Conservation (phyloP, 2,888 invertebrate species). For the Buathra laborator region DNA sequence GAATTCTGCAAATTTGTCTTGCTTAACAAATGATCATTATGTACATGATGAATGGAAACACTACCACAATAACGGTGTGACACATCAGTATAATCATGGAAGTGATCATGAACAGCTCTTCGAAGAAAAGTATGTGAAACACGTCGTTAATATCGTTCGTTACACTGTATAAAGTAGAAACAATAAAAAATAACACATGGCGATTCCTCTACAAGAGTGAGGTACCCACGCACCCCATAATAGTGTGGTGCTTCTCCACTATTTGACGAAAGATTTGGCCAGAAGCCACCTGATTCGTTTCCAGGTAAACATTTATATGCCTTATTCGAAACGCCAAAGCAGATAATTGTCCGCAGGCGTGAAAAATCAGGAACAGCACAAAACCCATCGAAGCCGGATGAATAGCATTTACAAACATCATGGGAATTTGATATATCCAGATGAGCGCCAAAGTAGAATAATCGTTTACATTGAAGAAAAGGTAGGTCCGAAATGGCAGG, state of each 20-base stretch:
- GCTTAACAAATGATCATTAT: no score
- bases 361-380: background rate
- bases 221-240: background rate
- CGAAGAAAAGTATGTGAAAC: background rate
- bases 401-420: background rate
- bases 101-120: background rate
- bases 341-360: background rate
- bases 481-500: background rate
- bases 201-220: background rate
- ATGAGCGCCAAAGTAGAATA: background rate
- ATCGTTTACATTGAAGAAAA: background rate
- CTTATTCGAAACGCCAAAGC: background rate
- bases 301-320: background rate
- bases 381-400: background rate
- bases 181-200: no score
- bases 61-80: no score
- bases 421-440: background rate
- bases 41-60: no score
- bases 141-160: slow-evolving; percentile 2
- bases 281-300: background rate
- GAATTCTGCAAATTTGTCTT: slow-evolving; percentile 36
- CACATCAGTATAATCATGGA: background rate
- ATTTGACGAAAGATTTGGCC: background rate
- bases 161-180: no score
- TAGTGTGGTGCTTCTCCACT: background rate